Evolutionary conservation across 2,888 invertebrate species (phyloP).

Genomic region (Volucella zonaria): DNA sequence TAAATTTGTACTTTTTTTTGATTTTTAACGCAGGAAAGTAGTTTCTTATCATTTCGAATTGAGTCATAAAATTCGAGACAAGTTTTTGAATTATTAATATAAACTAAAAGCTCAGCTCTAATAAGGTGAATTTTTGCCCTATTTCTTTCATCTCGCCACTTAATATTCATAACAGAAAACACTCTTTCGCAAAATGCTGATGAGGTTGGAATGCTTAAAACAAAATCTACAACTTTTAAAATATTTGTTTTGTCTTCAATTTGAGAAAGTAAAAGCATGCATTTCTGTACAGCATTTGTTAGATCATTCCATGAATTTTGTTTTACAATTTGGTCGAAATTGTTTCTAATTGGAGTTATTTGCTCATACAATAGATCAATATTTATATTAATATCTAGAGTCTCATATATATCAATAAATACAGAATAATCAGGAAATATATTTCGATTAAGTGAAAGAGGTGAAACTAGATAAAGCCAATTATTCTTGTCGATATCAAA

Average conservation of each 20-base stretch:
- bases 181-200: slow-evolving; percentile 32
- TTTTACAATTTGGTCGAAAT: no score
- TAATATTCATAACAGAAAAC: no score
- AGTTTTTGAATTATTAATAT: slow-evolving; percentile 5
- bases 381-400: no score
- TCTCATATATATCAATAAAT: slow-evolving; percentile 32
- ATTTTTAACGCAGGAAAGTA: slow-evolving; percentile 19
- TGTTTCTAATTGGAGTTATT: no score
- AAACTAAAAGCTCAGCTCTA: slow-evolving; percentile 25
- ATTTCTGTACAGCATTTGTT: slow-evolving; percentile 33
- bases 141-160: slow-evolving; percentile 28
- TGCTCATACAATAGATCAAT: slow-evolving; percentile 22
- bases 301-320: slow-evolving; percentile 40
- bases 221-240: slow-evolving; percentile 28
- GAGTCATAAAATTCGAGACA: slow-evolving; percentile 24
- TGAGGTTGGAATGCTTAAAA: slow-evolving; percentile 38
- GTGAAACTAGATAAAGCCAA: slow-evolving; percentile 18
- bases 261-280: slow-evolving; percentile 27
- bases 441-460: slow-evolving; percentile 17
- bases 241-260: slow-evolving; percentile 38
- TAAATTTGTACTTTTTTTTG: slow-evolving; percentile 15
- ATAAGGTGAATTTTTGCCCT: slow-evolving; percentile 22
- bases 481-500: slow-evolving; percentile 15
- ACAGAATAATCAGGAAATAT: slow-evolving; percentile 24
- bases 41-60: slow-evolving; percentile 26